phyloP scores from a whole-genome alignment of 2,797 vertebrate genomes.

The Ctenopoma multispine region DNA sequence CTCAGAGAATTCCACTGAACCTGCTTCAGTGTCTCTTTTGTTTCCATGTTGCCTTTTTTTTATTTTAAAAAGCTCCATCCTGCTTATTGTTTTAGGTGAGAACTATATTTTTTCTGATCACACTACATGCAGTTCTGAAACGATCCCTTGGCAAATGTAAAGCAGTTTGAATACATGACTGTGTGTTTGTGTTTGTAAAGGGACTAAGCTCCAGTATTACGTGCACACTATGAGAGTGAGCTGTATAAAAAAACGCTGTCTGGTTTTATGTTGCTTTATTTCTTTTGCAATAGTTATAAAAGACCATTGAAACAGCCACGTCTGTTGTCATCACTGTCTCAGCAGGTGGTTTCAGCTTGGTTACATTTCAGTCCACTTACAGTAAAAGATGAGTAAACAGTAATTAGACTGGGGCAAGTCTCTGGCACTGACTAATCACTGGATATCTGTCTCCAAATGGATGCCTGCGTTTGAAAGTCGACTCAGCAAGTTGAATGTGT shows the following conservation, averaged over 20 bases:
- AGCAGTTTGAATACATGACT: conserved; percentile 36
- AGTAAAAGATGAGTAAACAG: conserved; percentile 5
- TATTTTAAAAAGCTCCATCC: conserved; percentile 19
- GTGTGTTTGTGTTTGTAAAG: conserved; percentile 36
- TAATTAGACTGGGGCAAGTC: neutral
- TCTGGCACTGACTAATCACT: conserved; percentile 5
- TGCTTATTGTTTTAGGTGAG: conserved; percentile 30
- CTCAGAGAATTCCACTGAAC: conserved; percentile 71
- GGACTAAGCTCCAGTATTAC: conserved; percentile 78
- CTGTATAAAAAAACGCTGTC: conserved; percentile 57
- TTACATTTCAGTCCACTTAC: no score
- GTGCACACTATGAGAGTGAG: conserved; percentile 73
- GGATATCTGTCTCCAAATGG: neutral
- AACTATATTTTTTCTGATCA: conserved; percentile 20
- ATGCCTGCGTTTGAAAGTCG: neutral
- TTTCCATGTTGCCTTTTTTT: conserved; percentile 58
- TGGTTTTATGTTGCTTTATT: conserved; percentile 68
- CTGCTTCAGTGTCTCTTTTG: conserved; percentile 48
- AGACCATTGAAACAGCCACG: conserved; percentile 46
- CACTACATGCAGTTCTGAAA: conserved; percentile 62
- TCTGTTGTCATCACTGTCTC: conserved; percentile 28
- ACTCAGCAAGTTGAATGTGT: neutral
- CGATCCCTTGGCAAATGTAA: conserved; percentile 32
- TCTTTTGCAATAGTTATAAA: conserved; percentile 67
- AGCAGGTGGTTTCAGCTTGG: neutral